Conservation (phyloP, 1,140 invertebrate genomes). For the Eulimnadia texana region DNA sequence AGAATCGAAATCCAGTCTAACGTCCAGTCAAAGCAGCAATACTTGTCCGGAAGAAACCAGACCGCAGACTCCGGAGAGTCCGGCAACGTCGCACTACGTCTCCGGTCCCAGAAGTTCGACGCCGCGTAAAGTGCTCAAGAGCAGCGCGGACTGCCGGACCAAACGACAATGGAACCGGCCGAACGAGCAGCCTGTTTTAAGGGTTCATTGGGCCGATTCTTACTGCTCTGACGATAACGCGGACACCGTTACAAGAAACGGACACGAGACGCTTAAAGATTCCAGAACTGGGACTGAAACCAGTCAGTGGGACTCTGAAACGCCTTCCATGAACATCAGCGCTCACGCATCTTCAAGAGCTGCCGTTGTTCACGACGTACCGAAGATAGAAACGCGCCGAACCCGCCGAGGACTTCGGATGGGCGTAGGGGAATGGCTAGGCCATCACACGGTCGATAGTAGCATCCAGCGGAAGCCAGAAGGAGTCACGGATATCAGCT, state of each 20-base stretch:
- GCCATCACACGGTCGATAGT: not conserved
- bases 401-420: constrained; percentile 2
- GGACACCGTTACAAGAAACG: not conserved
- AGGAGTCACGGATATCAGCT: not conserved
- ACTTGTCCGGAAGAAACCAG: not conserved
- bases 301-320: constrained; percentile 7
- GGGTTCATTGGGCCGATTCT: constrained; percentile 10
- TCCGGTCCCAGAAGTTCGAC: constrained; percentile 13
- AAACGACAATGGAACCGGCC: not conserved
- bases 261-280: not conserved
- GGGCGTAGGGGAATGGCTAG: constrained; percentile 2
- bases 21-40: no score
- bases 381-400: not conserved
- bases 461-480: not conserved
- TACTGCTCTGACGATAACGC: not conserved
- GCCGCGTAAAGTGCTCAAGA: constrained; percentile 8
- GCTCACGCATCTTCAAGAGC: not conserved
- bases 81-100: constrained; percentile 10
- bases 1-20: no score
- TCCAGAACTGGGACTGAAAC: not conserved
- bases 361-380: not conserved
- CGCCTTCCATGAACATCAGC: constrained; percentile 8
- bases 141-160: not conserved
- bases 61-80: constrained; percentile 5
- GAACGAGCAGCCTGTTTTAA: not conserved